A percentile compares a stretch with the other conserved stretches of the same genome.
These are phyloP conservation scores for Percina caprodes DNA, from an alignment of 2,113 vertebrate species.

Conservation along the genomic window DNA sequence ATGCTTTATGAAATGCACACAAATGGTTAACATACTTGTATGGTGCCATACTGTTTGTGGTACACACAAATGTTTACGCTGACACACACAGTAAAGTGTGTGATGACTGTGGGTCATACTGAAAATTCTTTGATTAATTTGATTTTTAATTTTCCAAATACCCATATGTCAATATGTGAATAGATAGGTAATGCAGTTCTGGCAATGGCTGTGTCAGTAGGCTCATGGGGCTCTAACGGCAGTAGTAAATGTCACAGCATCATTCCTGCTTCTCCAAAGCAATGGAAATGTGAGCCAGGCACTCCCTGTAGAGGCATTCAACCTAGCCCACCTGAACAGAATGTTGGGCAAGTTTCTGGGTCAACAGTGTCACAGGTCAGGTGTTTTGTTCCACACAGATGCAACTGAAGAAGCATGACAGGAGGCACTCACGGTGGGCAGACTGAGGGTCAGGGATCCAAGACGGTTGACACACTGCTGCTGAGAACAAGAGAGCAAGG, in stretches of 20 bases:
- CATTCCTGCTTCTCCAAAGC: not conserved
- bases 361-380: conserved; percentile 2
- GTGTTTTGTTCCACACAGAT: not conserved
- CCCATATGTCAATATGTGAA: conserved; percentile 8
- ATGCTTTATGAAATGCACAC: conserved; percentile 34
- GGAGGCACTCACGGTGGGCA: conserved; percentile 45
- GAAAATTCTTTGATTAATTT: not conserved
- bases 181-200: conserved; percentile 7
- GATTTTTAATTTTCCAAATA: conserved; percentile 6
- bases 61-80: conserved; percentile 1
- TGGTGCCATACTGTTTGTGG: conserved; percentile 12
- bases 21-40: not conserved
- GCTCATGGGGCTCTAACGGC: conserved; percentile 26
- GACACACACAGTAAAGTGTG: conserved; percentile 17
- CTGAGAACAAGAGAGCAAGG: not conserved
- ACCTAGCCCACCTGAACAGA: not conserved
- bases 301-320: conserved; percentile 2
- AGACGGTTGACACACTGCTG: conserved; percentile 20
- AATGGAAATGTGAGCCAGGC: conserved; percentile 25
- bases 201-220: not conserved
- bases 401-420: conserved; percentile 13
- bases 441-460: not conserved
- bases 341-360: not conserved
- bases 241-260: conserved; percentile 28
- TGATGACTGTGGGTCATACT: not conserved